These are phyloP conservation scores for Climacteris rufus DNA, from an alignment of 2,113 vertebrate species.

Conservation along the genomic window DNA sequence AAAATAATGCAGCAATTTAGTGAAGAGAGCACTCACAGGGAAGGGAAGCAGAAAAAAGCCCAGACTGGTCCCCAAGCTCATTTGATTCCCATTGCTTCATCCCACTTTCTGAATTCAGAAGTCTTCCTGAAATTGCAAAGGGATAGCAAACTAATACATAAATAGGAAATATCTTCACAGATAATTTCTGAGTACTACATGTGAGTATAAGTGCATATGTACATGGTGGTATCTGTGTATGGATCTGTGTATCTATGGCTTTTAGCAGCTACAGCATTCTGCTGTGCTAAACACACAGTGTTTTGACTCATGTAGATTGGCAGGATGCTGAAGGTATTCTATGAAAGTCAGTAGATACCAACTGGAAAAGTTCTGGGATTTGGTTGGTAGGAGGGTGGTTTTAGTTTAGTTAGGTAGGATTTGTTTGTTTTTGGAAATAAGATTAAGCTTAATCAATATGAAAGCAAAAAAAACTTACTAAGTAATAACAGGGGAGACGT, in stretches of 20 bases:
- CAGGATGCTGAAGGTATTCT: not conserved
- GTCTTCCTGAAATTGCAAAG: not conserved
- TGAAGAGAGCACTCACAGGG: not conserved
- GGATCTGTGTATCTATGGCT: not conserved
- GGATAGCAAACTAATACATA: not conserved
- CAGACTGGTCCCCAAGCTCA: not conserved
- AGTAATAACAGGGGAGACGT: slow-evolving; percentile 32
- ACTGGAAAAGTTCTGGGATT: not conserved
- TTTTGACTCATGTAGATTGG: not conserved
- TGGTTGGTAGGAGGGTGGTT: not conserved
- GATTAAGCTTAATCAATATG: slow-evolving; percentile 39
- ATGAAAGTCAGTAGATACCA: not conserved
- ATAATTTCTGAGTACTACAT: not conserved
- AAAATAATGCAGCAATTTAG: not conserved
- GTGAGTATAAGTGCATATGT: not conserved
- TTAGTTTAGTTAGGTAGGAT: not conserved
- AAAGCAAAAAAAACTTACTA: slow-evolving; percentile 3
- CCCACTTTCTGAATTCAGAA: not conserved
- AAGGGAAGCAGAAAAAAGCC: not conserved
- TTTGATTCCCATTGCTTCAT: not conserved
- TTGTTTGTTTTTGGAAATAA: slow-evolving; percentile 35
- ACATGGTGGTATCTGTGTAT: not conserved
- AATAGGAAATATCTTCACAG: not conserved
- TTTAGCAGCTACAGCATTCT: not conserved
- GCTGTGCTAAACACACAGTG: not conserved